These are phyloP conservation scores for Chiroxiphia lanceolata DNA, from an alignment of 2,797 vertebrate species.

Conservation along the genomic window DNA sequence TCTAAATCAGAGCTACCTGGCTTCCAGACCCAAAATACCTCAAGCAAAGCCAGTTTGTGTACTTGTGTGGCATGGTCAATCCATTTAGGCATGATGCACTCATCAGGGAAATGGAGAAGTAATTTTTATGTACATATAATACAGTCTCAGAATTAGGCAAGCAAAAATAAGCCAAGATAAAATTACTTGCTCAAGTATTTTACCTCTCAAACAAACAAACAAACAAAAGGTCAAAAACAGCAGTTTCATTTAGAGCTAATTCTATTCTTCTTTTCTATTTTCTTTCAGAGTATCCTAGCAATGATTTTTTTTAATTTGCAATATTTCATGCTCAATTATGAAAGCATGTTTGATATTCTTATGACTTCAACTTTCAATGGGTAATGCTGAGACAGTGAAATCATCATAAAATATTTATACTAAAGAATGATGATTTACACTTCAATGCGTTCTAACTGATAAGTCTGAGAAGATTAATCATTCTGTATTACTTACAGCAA, in stretches of 20 bases:
- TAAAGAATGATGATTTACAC: conserved; percentile 10
- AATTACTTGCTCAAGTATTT: not conserved
- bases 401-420: not conserved
- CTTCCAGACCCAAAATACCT: not conserved
- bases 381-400: not conserved
- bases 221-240: not conserved
- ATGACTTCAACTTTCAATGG: not conserved
- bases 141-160: not conserved
- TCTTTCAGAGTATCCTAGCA: not conserved
- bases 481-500: not conserved
- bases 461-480: not conserved
- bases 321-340: not conserved
- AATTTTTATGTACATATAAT: not conserved
- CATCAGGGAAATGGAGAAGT: not conserved
- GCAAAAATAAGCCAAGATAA: not conserved
- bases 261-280: not conserved
- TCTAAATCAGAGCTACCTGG: not conserved
- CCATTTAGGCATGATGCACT: not conserved
- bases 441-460: not conserved
- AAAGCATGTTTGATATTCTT: not conserved
- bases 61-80: not conserved
- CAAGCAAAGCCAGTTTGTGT: not conserved
- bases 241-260: not conserved
- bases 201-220: not conserved
- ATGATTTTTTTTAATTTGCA: not conserved